These are phyloP conservation scores for Gonatopus flavifemur DNA, from an alignment of 1,140 invertebrate species.

Conservation along the genomic window DNA sequence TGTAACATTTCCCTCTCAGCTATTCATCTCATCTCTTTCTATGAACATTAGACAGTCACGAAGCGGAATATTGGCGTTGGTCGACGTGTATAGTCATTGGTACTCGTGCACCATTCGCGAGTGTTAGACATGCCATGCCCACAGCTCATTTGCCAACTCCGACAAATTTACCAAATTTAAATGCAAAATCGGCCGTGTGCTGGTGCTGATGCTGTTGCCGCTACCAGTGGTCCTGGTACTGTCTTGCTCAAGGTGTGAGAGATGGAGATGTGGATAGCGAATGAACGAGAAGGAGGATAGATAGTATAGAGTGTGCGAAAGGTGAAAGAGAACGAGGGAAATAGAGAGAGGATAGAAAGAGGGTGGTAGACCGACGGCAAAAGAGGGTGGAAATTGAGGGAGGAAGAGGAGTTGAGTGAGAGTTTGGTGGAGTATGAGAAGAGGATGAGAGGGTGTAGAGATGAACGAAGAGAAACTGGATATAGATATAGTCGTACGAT, in stretches of 20 bases:
- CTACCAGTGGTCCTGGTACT: too few species aligned
- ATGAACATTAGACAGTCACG: too few species aligned
- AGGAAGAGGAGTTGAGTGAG: too few species aligned
- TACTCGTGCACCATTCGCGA: slow-evolving; percentile 23
- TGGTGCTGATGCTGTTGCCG: background rate
- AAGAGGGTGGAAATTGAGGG: too few species aligned
- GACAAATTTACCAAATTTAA: slow-evolving; percentile 57
- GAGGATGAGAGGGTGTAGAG: background rate
- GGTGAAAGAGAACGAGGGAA: slow-evolving; percentile 11
- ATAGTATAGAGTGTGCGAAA: slow-evolving; percentile 23
- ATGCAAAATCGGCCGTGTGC: slow-evolving; percentile 53
- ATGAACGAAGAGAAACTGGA: slow-evolving; percentile 13
- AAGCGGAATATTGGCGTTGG: too few species aligned
- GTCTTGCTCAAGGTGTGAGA: slow-evolving; percentile 21
- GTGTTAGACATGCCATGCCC: slow-evolving; percentile 49
- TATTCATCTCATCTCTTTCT: too few species aligned
- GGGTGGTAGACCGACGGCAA: background rate
- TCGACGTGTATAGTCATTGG: slow-evolving; percentile 38
- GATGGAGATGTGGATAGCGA: slow-evolving; percentile 16
- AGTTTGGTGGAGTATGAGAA: too few species aligned
- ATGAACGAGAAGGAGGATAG: slow-evolving; percentile 19
- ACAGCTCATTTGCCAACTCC: slow-evolving; percentile 56
- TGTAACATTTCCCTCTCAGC: too few species aligned
- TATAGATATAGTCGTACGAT: too few species aligned
- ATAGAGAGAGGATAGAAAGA: slow-evolving; percentile 16